These are phyloP conservation scores for Muscidifurax raptorellus DNA, from an alignment of 1,140 invertebrate species.

Conservation along the genomic window DNA sequence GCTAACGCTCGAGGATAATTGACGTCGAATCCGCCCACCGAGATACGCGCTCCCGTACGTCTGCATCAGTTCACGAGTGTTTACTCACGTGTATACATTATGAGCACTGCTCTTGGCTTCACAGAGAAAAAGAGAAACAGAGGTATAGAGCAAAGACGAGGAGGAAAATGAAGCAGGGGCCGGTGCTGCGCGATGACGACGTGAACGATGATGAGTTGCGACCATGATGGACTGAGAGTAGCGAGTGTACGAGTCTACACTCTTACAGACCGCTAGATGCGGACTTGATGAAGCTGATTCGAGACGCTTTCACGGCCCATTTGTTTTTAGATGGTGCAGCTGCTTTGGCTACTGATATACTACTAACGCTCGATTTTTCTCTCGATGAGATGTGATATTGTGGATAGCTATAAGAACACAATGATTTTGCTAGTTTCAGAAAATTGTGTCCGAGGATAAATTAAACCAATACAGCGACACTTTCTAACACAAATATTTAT, in stretches of 20 bases:
- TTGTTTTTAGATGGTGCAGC: constrained; percentile 20
- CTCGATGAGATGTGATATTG: not conserved
- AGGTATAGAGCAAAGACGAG: not conserved
- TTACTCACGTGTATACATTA: not conserved
- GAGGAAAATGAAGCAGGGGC: not conserved
- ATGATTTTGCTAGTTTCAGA: too few species aligned
- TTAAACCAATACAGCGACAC: too few species aligned
- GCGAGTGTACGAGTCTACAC: not conserved
- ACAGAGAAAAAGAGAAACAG: not conserved
- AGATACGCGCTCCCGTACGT: constrained; percentile 46
- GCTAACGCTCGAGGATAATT: constrained; percentile 19
- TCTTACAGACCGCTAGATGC: not conserved
- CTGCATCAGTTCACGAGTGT: constrained; percentile 32
- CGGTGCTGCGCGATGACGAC: not conserved
- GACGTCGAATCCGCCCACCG: constrained; percentile 36
- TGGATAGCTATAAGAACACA: too few species aligned
- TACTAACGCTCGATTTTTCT: not conserved
- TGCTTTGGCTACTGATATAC: too few species aligned
- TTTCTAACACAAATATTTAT: too few species aligned
- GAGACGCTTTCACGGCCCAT: constrained; percentile 39
- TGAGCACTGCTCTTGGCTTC: not conserved
- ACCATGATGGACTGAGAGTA: not conserved
- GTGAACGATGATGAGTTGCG: not conserved
- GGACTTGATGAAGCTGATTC: not conserved
- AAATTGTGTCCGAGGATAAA: too few species aligned